Evolutionary conservation across 2,888 invertebrate species (phyloP).

Genomic region (Pseudeuparius sepicola): DNA sequence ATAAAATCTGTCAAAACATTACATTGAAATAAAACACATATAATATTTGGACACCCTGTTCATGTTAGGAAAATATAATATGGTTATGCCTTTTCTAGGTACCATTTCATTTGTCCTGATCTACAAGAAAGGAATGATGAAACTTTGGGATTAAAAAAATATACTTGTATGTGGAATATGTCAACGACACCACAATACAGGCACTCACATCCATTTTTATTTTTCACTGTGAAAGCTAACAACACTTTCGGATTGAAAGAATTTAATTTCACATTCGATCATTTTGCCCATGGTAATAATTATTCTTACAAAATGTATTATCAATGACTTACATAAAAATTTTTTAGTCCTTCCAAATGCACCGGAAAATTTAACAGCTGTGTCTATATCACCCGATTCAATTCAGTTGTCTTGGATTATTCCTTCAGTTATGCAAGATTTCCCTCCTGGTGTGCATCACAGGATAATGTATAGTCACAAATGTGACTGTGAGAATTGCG

Average conservation of each 20-base stretch:
- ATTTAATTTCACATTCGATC: slow-evolving; percentile 8
- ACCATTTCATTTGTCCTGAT: background rate
- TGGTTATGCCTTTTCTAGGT: too few relatives aligned
- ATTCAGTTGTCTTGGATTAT: slow-evolving; percentile 43
- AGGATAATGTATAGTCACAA: too few relatives aligned
- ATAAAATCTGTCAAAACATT: too few relatives aligned
- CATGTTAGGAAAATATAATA: too few relatives aligned
- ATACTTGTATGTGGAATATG: slow-evolving; percentile 42
- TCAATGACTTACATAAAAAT: slow-evolving; percentile 15
- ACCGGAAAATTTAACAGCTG: slow-evolving; percentile 40
- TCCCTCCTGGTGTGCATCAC: slow-evolving; percentile 43
- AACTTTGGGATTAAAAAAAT: background rate
- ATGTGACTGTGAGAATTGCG: slow-evolving; percentile 44
- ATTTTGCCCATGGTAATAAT: too few relatives aligned
- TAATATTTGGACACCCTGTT: too few relatives aligned
- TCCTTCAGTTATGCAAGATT: slow-evolving; percentile 40
- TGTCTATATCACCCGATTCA: slow-evolving; percentile 41
- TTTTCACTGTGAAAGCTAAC: slow-evolving; percentile 48
- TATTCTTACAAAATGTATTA: too few relatives aligned
- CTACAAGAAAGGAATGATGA: background rate
- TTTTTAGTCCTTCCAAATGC: slow-evolving; percentile 37
- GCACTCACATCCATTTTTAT: slow-evolving; percentile 42
- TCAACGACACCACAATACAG: slow-evolving; percentile 46
- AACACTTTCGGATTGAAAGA: slow-evolving; percentile 51
- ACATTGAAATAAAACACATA: too few relatives aligned